Evolutionary conservation across 2,888 invertebrate species (phyloP).

Genomic region (Polia nebulosa): DNA sequence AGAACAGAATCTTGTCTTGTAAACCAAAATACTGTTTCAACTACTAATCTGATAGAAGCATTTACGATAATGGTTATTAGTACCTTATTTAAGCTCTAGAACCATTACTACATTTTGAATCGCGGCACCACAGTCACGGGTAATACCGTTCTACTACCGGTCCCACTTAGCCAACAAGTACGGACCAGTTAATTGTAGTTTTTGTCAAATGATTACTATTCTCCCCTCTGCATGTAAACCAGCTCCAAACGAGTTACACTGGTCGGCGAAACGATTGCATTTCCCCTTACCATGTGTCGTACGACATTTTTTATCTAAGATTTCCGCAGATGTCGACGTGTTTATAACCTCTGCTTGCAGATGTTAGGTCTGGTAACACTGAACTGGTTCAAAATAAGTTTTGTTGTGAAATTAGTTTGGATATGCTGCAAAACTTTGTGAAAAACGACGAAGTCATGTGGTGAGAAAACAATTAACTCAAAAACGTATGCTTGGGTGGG

Average conservation of each 20-base stretch:
- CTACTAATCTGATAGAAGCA: neutral
- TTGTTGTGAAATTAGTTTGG: neutral
- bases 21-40: neutral
- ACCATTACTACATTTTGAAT: slow-evolving; percentile 9
- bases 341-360: slow-evolving; percentile 14
- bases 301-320: slow-evolving; percentile 70
- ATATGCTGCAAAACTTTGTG: neutral
- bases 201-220: slow-evolving; percentile 72
- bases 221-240: slow-evolving; percentile 61
- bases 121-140: neutral
- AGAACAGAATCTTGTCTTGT: neutral
- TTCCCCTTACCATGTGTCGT: slow-evolving; percentile 67
- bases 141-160: slow-evolving; percentile 36
- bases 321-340: slow-evolving; percentile 61
- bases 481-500: too few relatives aligned
- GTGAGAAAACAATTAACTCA: too few relatives aligned
- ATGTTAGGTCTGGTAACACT: neutral
- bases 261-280: slow-evolving; percentile 72
- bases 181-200: slow-evolving; percentile 66
- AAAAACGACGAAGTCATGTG: neutral
- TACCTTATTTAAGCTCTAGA: neutral
- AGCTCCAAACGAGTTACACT: slow-evolving; percentile 68
- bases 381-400: neutral
- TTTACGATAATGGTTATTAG: neutral
- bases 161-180: slow-evolving; percentile 3